A percentile compares a stretch with the other conserved stretches of the same genome.
phyloP scores from a whole-genome alignment of 2,113 vertebrate genomes.

The Hoplias malabaricus region DNA sequence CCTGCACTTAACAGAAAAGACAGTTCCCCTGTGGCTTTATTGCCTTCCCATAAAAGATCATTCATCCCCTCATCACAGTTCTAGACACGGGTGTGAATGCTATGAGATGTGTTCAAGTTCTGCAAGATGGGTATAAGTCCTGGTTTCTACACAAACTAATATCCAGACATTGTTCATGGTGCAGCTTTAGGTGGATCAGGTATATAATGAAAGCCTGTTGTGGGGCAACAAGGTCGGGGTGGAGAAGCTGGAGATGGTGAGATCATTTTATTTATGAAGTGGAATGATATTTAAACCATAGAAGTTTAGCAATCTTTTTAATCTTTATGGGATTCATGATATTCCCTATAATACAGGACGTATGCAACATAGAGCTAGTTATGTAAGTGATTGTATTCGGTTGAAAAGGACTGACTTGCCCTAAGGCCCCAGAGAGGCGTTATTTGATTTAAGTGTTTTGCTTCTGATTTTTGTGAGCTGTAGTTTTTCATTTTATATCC shows the following conservation, averaged over 20 bases:
- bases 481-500: conserved; percentile 56
- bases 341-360: not conserved
- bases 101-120: too few species aligned
- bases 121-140: too few species aligned
- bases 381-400: not conserved
- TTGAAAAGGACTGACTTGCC: not conserved
- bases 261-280: not conserved
- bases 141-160: too few species aligned
- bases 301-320: not conserved
- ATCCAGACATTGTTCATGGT: not conserved
- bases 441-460: conserved; percentile 4
- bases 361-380: not conserved
- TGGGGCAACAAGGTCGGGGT: not conserved
- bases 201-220: not conserved
- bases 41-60: too few species aligned
- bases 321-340: not conserved
- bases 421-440: not conserved
- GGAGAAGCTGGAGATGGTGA: not conserved
- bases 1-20: too few species aligned
- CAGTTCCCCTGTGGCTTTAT: too few species aligned
- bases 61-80: too few species aligned
- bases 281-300: not conserved
- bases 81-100: too few species aligned
- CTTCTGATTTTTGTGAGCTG: conserved; percentile 29
- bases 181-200: not conserved